Evolutionary conservation across 2,113 vertebrate genomes (phyloP).

Genomic region (Oryzias javanicus): DNA sequence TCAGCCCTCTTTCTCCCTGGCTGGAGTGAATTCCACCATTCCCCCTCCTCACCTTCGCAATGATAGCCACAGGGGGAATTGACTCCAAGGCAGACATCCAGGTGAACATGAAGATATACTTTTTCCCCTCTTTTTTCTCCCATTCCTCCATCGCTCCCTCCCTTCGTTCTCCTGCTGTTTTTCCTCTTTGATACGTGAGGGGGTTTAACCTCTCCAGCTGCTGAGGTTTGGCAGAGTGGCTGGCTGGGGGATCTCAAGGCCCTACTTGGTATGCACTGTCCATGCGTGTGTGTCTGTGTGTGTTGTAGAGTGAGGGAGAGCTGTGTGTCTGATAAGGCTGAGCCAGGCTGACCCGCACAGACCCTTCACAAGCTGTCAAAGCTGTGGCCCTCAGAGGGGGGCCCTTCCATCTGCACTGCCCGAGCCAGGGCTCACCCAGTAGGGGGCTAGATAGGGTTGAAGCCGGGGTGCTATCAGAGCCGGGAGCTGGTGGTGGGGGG

Average conservation of each 20-base stretch:
- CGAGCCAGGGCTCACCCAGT: conserved; percentile 70
- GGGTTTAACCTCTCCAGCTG: conserved; percentile 82
- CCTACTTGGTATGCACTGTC: conserved; percentile 78
- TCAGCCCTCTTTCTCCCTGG: conserved; percentile 35
- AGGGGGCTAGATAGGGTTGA: conserved; percentile 66
- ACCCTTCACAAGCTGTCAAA: conserved; percentile 81
- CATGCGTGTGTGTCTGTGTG: conserved; percentile 42
- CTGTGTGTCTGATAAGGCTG: conserved; percentile 76
- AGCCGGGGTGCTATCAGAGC: conserved; percentile 54
- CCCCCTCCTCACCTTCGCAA: conserved; percentile 76
- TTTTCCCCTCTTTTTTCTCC: conserved; percentile 66
- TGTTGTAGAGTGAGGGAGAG: conserved; percentile 61
- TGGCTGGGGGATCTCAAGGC: conserved; percentile 70
- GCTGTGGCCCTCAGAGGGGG: conserved; percentile 75
- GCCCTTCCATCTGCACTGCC: conserved; percentile 71
- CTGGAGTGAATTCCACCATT: conserved; percentile 53
- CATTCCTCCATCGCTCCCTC: conserved; percentile 60
- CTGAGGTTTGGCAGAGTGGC: conserved; percentile 70
- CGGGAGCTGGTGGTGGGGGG: conserved; percentile 51
- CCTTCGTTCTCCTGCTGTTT: conserved; percentile 69
- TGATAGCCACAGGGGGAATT: conserved; percentile 79
- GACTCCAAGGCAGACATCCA: conserved; percentile 75
- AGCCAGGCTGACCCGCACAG: conserved; percentile 71
- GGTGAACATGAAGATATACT: conserved; percentile 79
- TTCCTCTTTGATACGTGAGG: conserved; percentile 79